Evolutionary conservation across 1,140 invertebrate genomes (phyloP).

Genomic region (Leptoteleia sp.): DNA sequence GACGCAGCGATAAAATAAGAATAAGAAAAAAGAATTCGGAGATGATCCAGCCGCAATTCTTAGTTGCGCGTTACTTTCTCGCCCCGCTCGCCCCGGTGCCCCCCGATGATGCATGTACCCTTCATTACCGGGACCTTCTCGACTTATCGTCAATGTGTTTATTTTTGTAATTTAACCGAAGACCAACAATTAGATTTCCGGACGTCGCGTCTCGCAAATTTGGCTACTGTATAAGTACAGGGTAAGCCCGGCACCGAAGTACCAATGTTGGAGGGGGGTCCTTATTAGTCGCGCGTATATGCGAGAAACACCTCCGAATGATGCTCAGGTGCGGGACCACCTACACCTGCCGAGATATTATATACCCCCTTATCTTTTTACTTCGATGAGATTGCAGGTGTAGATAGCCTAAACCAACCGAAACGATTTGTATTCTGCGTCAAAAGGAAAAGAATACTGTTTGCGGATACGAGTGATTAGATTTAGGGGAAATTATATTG

Average conservation of each 20-base stretch:
- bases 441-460: conserved; percentile 44
- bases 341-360: conserved; percentile 77
- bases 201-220: conserved; percentile 68
- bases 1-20: conserved; percentile 63
- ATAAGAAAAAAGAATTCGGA: conserved; percentile 63
- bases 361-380: conserved; percentile 72
- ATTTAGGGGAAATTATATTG: conserved; percentile 26
- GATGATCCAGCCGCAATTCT: conserved; percentile 56
- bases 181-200: conserved; percentile 80
- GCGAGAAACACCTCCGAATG: conserved; percentile 47
- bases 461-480: conserved; percentile 42
- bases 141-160: conserved; percentile 73
- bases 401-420: conserved; percentile 57
- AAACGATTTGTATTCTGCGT: conserved; percentile 55
- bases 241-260: conserved; percentile 33
- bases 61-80: conserved; percentile 48
- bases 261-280: conserved; percentile 64
- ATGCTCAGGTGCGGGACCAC: conserved; percentile 72
- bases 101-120: conserved; percentile 42
- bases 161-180: conserved; percentile 81
- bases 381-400: conserved; percentile 72
- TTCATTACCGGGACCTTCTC: conserved; percentile 56
- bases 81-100: conserved; percentile 55
- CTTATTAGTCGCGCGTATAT: conserved; percentile 58
- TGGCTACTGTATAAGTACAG: conserved; percentile 81